Evolutionary conservation across 2,113 vertebrate species (phyloP), one percentile per base, ranked within the genome.

Genomic region (Perca schrenkii): DNA sequence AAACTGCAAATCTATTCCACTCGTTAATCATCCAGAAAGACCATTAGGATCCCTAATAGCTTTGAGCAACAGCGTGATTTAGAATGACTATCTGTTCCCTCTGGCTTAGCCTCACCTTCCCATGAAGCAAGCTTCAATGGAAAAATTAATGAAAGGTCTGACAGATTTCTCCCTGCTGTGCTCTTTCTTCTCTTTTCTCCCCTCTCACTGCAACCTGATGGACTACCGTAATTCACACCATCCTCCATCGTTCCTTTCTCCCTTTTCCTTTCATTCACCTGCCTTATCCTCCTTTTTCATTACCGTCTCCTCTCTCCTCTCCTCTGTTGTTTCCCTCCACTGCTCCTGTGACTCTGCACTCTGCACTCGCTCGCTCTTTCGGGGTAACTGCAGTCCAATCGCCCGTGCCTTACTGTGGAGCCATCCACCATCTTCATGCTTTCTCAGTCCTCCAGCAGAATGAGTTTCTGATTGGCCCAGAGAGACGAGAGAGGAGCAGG

Each of bases 401-500:
- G 96, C 92, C 97, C 96, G 96, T 98, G 97, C 97, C 97, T 99
- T 97, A 98, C 97, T 95, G 96, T 97, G 92, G 97, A 99, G 95
- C 98, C 98, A 92, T 97, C 98, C 94, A 97, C 97, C 97, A 97
- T 99, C 97, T 99, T 99, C 97, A 98, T 99, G 98, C 98, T 99
- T 94, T 99, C 98, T 94, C 98, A 99, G 96, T 99, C 98, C 95
- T 97, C 98, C 95, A 98, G 97, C 97, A 97, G 97, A 97, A 96
- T 99, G 96, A 98, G 96, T 98, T 99, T 99, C 97, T 99, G 91
- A 96, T 92, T 93, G 91, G 89, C 74, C 89, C 85, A 86, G 83
- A 92, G 79, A 91, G 90, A 90, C 83, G 21, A 81, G 80, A 96
- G 86, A 95, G 87, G 90, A 93, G 88, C 97, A 94, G 93, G 97